phyloP scores from a whole-genome alignment of 2,113 vertebrate genomes.

The Steatornis caripensis region DNA sequence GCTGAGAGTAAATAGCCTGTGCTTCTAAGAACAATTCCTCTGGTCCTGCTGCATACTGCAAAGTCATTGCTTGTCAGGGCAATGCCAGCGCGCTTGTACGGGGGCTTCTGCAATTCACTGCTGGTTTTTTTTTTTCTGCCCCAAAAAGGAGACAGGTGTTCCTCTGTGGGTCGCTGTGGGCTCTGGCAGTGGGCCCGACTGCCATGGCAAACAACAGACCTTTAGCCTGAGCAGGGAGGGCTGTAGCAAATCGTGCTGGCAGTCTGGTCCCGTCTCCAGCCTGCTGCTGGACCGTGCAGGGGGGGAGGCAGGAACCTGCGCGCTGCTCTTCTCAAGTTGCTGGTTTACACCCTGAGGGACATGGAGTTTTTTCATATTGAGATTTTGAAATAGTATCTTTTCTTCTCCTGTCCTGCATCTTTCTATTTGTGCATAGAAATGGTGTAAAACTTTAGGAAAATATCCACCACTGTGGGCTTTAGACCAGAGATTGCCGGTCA shows the following conservation, averaged over 20 bases:
- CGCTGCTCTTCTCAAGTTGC: background rate
- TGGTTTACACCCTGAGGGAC: background rate
- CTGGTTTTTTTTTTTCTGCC: background rate
- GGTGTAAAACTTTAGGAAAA: background rate
- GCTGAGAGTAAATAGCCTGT: background rate
- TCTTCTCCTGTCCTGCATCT: background rate
- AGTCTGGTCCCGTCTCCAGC: background rate
- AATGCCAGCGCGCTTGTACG: accelerated
- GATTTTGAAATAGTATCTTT: background rate
- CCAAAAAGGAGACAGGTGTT: background rate
- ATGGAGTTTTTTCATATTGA: background rate
- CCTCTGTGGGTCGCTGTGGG: background rate
- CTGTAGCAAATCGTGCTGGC: background rate
- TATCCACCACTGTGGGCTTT: accelerated
- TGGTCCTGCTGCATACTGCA: background rate
- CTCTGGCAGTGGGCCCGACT: background rate
- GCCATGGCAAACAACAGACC: background rate
- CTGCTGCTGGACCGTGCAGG: accelerated
- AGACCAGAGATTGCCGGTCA: background rate
- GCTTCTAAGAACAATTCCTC: background rate
- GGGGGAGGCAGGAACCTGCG: background rate
- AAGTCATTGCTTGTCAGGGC: background rate
- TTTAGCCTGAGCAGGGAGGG: background rate
- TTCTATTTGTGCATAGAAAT: background rate
- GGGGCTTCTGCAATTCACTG: background rate